Base-by-base conservation (phyloP, 2,113 vertebrate genomes). In the Alectura lathami region DNA sequence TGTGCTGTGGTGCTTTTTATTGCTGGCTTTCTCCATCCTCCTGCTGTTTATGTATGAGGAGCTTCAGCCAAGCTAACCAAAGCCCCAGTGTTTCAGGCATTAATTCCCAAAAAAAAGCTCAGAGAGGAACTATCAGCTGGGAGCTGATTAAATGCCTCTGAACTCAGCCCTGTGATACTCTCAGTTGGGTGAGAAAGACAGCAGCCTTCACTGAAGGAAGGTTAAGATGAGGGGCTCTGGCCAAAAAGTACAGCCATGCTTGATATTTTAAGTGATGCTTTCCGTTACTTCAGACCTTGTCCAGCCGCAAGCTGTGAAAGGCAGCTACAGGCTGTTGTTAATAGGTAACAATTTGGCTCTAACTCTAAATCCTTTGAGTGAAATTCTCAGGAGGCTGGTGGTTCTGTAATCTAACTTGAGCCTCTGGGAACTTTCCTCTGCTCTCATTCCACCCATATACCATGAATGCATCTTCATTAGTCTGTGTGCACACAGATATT, bases 21-120 rank as follows among this genome's bases (percentile, higher is more conserved):
- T 86, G n/a, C 76, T 86, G 82, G 48, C 53, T 86, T 80, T 88
- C 64, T 96, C 48, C 27, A 17, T 81, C 57, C 30, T 88, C 36
- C 88, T 90, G 80, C 85, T 83, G 76, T 78, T 92, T 96, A 94
- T 88, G 93, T 94, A 40, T 5, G n/a, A 92, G 62, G 77, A 72
- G 22, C 48, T 91, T 69, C 73, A 53, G 43, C 69, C 88, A 82
- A 88, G 76, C 82, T 86, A 78, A 90, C 79, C 43, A 64, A 54
- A 85, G 59, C 75, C 72, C 36, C 0, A 2, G 40, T 72, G 80
- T 91, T 91, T 82, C 66, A 72, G 36, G 83, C 79, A 94, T 96
- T 95, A 93, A 89, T 90, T 95, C 90, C 51, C 80, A 83, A 86
- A 86, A 62, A 89, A 91, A 85, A 86, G 48, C 85, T 86, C 51